phyloP scores from a whole-genome alignment of 2,888 invertebrate genomes.

The Phortica magna region DNA sequence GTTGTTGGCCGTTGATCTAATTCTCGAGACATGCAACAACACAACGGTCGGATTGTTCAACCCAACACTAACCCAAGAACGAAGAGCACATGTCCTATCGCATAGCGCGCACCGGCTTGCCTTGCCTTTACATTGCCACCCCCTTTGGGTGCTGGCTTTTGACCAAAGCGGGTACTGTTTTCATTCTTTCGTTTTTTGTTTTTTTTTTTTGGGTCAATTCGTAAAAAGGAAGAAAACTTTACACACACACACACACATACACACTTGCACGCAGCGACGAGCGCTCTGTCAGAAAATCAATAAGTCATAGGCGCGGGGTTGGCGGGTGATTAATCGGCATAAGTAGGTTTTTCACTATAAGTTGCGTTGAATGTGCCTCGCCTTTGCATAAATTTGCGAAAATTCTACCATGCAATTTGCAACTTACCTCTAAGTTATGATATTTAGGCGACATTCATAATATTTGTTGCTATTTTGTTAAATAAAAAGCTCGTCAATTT shows the following conservation, averaged over 20 bases:
- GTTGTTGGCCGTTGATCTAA: constrained; percentile 2
- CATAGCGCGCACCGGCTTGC: constrained; percentile 11
- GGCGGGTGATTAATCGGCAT: not conserved
- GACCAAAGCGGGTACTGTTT: constrained; percentile 3
- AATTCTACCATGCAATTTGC: not conserved
- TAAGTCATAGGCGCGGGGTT: constrained; percentile 53
- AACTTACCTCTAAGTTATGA: constrained; percentile 89
- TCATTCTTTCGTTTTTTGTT: not conserved
- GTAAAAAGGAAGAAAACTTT: constrained; percentile 51
- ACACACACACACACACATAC: constrained; percentile 8
- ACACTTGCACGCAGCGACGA: constrained; percentile 7
- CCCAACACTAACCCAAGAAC: not conserved
- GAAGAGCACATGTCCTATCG: constrained; percentile 30
- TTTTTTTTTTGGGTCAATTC: constrained; percentile 62
- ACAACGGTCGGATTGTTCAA: not conserved
- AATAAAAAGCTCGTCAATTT: constrained; percentile 47
- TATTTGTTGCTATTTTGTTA: constrained; percentile 67
- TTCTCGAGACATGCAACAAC: constrained; percentile 3
- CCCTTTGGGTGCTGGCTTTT: constrained; percentile 19
- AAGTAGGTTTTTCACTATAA: not conserved
- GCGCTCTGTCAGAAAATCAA: constrained; percentile 63
- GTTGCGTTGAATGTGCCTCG: not conserved
- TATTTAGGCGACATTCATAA: constrained; percentile 95
- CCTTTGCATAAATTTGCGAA: constrained; percentile 17
- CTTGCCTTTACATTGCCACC: constrained; percentile 26